A percentile compares a stretch with the other conserved stretches of the same genome.
Conservation (phyloP, 2,113 vertebrate species). For the Hypocryptadius cinnamomeus region DNA sequence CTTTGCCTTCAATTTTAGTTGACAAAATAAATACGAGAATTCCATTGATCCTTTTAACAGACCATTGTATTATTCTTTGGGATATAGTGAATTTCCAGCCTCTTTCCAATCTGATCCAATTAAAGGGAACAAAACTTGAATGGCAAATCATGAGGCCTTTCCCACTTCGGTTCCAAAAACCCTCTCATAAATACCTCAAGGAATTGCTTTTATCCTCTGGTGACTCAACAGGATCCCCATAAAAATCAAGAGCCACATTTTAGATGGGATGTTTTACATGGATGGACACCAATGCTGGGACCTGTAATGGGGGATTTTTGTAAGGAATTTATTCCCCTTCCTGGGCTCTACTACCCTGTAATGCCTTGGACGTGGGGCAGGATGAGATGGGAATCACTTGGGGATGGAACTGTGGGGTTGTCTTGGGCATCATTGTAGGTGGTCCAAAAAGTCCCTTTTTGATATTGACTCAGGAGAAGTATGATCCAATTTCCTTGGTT, state of each 20-base stretch:
- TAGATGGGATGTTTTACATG: neutral
- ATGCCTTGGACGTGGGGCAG: accelerated
- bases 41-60: constrained; percentile 48
- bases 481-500: neutral
- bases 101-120: neutral
- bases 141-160: neutral
- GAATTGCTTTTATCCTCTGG: neutral
- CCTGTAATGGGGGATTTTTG: neutral
- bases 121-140: neutral
- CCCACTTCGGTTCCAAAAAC: neutral
- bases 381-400: neutral
- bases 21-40: constrained; percentile 49
- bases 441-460: neutral
- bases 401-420: neutral
- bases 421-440: neutral
- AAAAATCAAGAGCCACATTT: neutral
- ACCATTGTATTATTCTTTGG: constrained; percentile 3
- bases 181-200: neutral
- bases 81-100: neutral
- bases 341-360: neutral
- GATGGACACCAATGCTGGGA: neutral
- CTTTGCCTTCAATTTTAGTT: constrained; percentile 19
- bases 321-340: neutral
- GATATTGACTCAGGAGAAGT: neutral
- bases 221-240: neutral